Evolutionary conservation across 1,140 invertebrate genomes (phyloP).

Genomic region (Hypsibius dujardini): DNA sequence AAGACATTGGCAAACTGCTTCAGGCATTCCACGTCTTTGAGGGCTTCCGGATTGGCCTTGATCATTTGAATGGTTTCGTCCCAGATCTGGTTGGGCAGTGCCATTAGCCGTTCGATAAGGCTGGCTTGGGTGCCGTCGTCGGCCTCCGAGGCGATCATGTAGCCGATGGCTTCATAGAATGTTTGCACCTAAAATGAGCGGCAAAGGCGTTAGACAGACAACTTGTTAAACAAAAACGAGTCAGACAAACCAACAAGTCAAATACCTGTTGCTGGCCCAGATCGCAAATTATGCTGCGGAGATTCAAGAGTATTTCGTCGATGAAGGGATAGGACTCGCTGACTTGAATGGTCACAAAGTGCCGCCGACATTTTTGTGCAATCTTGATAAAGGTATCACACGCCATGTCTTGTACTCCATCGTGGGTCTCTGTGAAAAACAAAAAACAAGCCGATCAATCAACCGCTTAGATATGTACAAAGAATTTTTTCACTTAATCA

Average conservation of each 20-base stretch:
- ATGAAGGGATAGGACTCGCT: constrained; percentile 95
- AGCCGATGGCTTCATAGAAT: constrained; percentile 97
- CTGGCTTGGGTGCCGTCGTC: constrained; percentile 73
- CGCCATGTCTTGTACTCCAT: constrained; percentile 94
- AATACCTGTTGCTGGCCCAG: constrained; percentile 77
- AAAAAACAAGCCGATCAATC: too few species aligned
- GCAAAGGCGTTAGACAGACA: constrained; percentile 17
- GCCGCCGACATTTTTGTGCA: constrained; percentile 89
- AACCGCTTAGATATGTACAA: neutral
- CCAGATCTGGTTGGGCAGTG: constrained; percentile 94
- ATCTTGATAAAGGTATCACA: constrained; percentile 99
- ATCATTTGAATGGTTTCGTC: constrained; percentile 95
- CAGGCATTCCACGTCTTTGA: constrained; percentile 87
- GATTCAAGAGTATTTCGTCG: constrained; percentile 88
- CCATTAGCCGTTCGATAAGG: constrained; percentile 93
- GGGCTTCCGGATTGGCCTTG: constrained; percentile 52
- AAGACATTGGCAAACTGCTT: constrained; percentile 86
- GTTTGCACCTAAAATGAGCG: constrained; percentile 65
- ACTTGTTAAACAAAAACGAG: neutral
- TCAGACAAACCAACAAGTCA: constrained; percentile 16
- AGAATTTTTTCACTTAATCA: neutral
- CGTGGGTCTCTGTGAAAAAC: constrained; percentile 68
- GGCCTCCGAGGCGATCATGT: constrained; percentile 90
- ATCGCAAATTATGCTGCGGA: constrained; percentile 96
- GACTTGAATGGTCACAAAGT: constrained; percentile 84